Evolutionary conservation across 2,888 invertebrate species (phyloP).

Genomic region (Platerodrilus igneus): DNA sequence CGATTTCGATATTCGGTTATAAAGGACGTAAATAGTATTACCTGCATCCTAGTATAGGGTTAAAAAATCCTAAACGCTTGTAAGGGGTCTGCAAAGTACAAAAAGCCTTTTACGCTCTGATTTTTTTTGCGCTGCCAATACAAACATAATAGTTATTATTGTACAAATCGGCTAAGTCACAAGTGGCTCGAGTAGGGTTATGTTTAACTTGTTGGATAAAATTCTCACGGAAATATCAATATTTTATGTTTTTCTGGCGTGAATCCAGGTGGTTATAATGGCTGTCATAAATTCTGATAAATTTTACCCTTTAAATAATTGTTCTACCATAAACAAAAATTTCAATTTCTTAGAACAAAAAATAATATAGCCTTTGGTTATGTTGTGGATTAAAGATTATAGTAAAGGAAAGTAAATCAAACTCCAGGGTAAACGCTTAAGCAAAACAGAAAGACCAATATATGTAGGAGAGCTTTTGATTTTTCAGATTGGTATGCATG

Average conservation of each 20-base stretch:
- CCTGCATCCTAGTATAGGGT: constrained; percentile 11
- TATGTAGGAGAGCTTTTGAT: no score
- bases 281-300: constrained; percentile 1
- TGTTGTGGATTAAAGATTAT: no score
- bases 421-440: no score
- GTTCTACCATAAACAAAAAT: no score
- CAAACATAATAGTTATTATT: constrained; percentile 44
- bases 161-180: constrained; percentile 46
- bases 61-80: constrained; percentile 29
- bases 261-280: constrained; percentile 8
- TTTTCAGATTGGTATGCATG: no score
- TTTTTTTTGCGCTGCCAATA: constrained; percentile 39
- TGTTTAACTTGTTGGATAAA: constrained; percentile 35
- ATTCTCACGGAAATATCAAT: constrained; percentile 35
- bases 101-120: constrained; percentile 32
- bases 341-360: no score
- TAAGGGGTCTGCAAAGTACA: constrained; percentile 26
- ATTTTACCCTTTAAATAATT: no score
- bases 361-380: no score
- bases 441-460: no score
- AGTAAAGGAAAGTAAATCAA: no score
- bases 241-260: constrained; percentile 12
- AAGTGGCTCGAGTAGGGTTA: constrained; percentile 42
- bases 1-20: constrained; percentile 9
- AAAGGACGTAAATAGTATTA: constrained; percentile 9